phyloP scores from a whole-genome alignment of 2,888 invertebrate genomes.

The Apantesis nais region DNA sequence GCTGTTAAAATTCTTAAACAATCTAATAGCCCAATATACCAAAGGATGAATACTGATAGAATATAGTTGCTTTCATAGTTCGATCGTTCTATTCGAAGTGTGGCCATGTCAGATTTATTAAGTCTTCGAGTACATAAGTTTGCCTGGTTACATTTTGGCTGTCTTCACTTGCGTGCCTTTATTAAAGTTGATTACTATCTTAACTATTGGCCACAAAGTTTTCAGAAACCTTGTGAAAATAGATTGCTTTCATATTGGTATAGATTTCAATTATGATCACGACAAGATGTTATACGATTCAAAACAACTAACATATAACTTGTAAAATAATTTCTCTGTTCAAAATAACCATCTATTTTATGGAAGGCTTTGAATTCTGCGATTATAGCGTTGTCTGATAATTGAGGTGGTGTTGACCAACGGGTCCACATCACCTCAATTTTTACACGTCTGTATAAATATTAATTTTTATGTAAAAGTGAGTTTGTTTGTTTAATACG shows the following conservation, averaged over 20 bases:
- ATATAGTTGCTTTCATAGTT: too few relatives aligned
- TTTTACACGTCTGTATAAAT: neutral
- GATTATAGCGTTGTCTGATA: conserved; percentile 6
- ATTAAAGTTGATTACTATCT: conserved; percentile 2
- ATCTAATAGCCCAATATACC: too few relatives aligned
- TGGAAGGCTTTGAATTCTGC: conserved; percentile 4
- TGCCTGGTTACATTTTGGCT: neutral
- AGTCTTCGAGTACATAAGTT: neutral
- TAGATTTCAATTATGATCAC: conserved; percentile 52
- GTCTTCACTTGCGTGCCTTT: neutral
- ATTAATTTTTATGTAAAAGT: too few relatives aligned
- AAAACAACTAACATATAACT: conserved; percentile 38
- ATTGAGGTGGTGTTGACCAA: conserved; percentile 12
- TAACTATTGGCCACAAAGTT: conserved; percentile 23
- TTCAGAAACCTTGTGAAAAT: conserved; percentile 21
- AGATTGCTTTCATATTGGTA: conserved; percentile 27
- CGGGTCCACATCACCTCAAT: neutral
- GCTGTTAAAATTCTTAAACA: too few relatives aligned
- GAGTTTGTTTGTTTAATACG: too few relatives aligned
- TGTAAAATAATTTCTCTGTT: conserved; percentile 14
- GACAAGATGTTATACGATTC: conserved; percentile 31
- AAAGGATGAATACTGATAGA: too few relatives aligned
- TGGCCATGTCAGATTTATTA: neutral
- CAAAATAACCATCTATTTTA: conserved; percentile 25
- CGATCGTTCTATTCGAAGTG: neutral